Conservation (phyloP, 2,888 invertebrate species). For the Omphaloscelis lunosa region DNA sequence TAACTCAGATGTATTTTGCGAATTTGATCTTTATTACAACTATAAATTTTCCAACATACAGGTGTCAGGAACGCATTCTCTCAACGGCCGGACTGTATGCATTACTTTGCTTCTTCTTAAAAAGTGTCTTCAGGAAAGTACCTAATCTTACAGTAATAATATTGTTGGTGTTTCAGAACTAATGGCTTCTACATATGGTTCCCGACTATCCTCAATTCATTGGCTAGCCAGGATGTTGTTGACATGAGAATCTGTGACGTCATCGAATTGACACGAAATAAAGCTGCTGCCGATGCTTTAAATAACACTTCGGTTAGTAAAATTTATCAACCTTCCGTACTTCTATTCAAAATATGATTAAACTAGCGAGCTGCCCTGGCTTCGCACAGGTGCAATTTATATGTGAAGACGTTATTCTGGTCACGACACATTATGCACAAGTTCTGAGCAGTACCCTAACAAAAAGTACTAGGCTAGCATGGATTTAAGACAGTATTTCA, state of each 20-base stretch:
- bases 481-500: neutral
- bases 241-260: constrained; percentile 85
- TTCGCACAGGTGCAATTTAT: neutral
- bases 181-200: constrained; percentile 91
- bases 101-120: neutral
- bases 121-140: neutral
- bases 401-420: neutral
- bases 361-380: fast-evolving
- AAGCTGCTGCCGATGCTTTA: constrained; percentile 26
- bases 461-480: neutral
- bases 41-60: too few relatives aligned
- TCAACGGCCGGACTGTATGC: too few relatives aligned
- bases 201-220: constrained; percentile 90
- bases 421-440: neutral
- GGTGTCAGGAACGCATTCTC: too few relatives aligned
- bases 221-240: constrained; percentile 81
- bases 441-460: neutral
- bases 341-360: too few relatives aligned
- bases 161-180: constrained; percentile 78
- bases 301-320: constrained; percentile 71
- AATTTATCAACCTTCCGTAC: too few relatives aligned
- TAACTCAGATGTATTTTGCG: too few relatives aligned
- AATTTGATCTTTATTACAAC: too few relatives aligned
- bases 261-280: constrained; percentile 74
- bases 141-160: too few relatives aligned